Evolutionary conservation across 2,797 vertebrate species (phyloP), one percentile per base, ranked within the genome.

Genomic region (Pangasius mekongensis): DNA sequence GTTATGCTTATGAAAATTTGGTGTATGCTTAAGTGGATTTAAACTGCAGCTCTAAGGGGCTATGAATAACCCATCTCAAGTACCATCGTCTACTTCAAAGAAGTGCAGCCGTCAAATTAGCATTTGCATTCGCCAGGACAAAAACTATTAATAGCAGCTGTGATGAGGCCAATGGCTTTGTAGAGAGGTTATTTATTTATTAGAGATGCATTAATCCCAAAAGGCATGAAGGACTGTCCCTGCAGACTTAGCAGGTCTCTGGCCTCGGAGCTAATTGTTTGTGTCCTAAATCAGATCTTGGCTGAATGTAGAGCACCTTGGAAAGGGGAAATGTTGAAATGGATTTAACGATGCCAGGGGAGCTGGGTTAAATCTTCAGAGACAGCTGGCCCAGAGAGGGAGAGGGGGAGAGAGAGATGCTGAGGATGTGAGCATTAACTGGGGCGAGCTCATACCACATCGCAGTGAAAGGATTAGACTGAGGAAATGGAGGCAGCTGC

Each of bases 11-110:
- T 86, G 91, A 90, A 91, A 73, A 60, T 56, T 89, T 91, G 85
- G 84, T 66, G 86, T 84, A 85, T 83, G 87, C 87, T 93, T 92
- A 94, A 95, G 91, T 91, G 93, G 94, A 95, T 95, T 95, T 94
- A 93, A 94, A 89, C 93, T 89, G 91, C 89, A 88, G 93, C 89
- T 77, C 10, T 91, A 93, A 93, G 91, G 92, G 93, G 89, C 93
- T 93, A 93, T 94, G 95, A 95, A 96, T 95, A 95, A 95, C 95
- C 94, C 93, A 94, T 94, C 94, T 94, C 93, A 90, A 95, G 93
- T 92, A 94, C 93, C 92, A 91, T 93, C 92, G 92, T 93, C 92
- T 83, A 95, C 94, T 95, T 96, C 95, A 96, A 96, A 96, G 95
- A 94, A 93, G 95, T 95, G 89, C 91, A 84, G 91, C 73, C 33